Percentiles rank a stretch among this genome's conserved stretches.
Evolutionary conservation across 2,797 vertebrate species (phyloP).

Genomic region (Leptodactylus fallax): DNA sequence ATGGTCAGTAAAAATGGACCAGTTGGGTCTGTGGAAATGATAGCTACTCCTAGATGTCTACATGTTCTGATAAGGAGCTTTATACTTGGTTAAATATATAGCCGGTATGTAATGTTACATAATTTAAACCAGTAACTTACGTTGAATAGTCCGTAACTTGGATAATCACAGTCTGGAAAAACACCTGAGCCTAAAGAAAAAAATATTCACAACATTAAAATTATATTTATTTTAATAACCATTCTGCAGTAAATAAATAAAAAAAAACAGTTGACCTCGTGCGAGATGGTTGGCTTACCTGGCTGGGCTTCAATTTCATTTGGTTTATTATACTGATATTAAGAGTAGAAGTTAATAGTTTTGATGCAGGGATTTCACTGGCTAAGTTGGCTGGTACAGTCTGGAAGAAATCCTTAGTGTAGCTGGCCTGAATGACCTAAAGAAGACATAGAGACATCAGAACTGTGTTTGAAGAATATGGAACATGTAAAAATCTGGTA

Average conservation of each 20-base stretch:
- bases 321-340: conserved; percentile 32
- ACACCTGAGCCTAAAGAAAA: conserved; percentile 46
- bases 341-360: background rate
- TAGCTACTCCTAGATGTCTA: too few species aligned
- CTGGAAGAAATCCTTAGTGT: background rate
- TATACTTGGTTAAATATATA: background rate
- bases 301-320: conserved; percentile 51
- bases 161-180: conserved; percentile 49
- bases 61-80: too few species aligned
- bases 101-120: background rate
- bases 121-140: conserved; percentile 42
- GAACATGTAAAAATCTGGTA: background rate
- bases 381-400: conserved; percentile 40
- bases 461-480: too few species aligned
- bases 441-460: background rate
- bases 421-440: conserved; percentile 18
- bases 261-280: background rate
- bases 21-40: too few species aligned
- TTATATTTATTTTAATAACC: too few species aligned
- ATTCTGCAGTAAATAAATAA: background rate
- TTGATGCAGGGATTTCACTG: conserved; percentile 45
- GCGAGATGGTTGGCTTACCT: conserved; percentile 26
- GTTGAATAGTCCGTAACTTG: background rate
- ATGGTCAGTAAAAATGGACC: too few species aligned
- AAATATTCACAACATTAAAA: background rate